Conservation (phyloP, 2,888 invertebrate species). For the Marronus borbonicus region DNA sequence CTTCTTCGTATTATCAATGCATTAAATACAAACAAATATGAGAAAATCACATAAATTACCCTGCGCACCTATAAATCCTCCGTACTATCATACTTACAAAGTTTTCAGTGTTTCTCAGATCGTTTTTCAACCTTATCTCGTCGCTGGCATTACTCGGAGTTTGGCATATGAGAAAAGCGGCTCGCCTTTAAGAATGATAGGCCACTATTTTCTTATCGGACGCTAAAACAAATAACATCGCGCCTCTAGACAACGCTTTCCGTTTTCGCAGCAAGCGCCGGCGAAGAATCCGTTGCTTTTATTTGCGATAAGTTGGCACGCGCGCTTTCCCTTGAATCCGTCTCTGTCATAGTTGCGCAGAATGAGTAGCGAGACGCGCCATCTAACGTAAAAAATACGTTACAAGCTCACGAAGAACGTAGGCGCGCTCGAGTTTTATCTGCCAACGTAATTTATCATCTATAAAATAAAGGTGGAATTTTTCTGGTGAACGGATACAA, state of each 20-base stretch:
- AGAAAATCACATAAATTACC: slow-evolving; percentile 44
- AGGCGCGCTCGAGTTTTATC: slow-evolving; percentile 21
- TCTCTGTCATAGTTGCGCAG: slow-evolving; percentile 28
- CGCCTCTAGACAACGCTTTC: slow-evolving; percentile 21
- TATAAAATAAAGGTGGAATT: slow-evolving; percentile 41
- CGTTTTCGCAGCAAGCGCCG: slow-evolving; percentile 16
- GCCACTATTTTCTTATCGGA: slow-evolving; percentile 30
- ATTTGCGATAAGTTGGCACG: slow-evolving; percentile 31
- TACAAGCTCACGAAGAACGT: slow-evolving; percentile 14
- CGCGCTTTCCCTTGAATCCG: slow-evolving; percentile 22
- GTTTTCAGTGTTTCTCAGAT: slow-evolving; percentile 50
- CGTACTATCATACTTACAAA: slow-evolving; percentile 44
- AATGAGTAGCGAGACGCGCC: slow-evolving; percentile 12
- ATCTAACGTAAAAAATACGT: slow-evolving; percentile 24
- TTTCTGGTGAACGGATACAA: slow-evolving; percentile 26
- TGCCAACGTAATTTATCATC: slow-evolving; percentile 39
- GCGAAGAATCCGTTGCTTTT: slow-evolving; percentile 14
- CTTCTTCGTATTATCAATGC: background rate
- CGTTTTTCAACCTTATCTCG: slow-evolving; percentile 52
- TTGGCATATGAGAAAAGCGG: slow-evolving; percentile 47
- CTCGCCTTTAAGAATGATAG: slow-evolving; percentile 21
- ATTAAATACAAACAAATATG: slow-evolving; percentile 12
- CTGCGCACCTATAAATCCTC: slow-evolving; percentile 48
- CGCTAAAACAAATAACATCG: slow-evolving; percentile 41
- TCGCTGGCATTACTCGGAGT: slow-evolving; percentile 47